Conservation (phyloP, 2,888 invertebrate species). For the Andrena minutula region DNA sequence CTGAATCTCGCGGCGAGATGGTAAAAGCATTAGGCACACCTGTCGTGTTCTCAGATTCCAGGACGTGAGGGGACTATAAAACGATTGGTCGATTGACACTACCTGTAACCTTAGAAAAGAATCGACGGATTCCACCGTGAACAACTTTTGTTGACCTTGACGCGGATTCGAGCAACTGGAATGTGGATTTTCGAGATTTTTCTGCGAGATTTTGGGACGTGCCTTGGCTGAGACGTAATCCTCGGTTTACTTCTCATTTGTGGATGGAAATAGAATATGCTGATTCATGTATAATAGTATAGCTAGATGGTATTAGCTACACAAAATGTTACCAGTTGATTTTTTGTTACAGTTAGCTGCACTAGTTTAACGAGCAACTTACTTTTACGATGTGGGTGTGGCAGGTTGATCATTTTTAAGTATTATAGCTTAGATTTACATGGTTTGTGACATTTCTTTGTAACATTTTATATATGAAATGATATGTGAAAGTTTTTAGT, state of each 20-base stretch:
- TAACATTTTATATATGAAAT: too few relatives aligned
- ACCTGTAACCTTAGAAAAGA: constrained; percentile 23
- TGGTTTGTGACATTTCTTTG: too few relatives aligned
- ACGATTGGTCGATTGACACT: not conserved
- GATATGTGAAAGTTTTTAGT: too few relatives aligned
- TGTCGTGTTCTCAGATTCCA: constrained; percentile 17
- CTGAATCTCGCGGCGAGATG: not conserved
- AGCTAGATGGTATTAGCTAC: not conserved
- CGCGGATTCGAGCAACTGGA: constrained; percentile 28
- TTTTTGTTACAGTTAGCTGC: too few relatives aligned
- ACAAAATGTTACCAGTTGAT: too few relatives aligned
- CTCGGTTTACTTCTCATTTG: not conserved
- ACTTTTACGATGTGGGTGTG: too few relatives aligned
- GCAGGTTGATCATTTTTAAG: too few relatives aligned
- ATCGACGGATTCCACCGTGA: constrained; percentile 20
- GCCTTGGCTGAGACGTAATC: not conserved
- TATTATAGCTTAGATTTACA: too few relatives aligned
- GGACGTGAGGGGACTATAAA: constrained; percentile 25
- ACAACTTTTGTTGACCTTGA: constrained; percentile 47
- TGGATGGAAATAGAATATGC: not conserved
- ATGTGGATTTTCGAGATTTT: constrained; percentile 42
- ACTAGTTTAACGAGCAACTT: too few relatives aligned
- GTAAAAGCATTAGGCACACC: constrained; percentile 27
- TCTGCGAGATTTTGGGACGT: not conserved
- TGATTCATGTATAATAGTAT: not conserved